phyloP scores from a whole-genome alignment of 2,888 invertebrate species.

The Himalopsyche tibetana region DNA sequence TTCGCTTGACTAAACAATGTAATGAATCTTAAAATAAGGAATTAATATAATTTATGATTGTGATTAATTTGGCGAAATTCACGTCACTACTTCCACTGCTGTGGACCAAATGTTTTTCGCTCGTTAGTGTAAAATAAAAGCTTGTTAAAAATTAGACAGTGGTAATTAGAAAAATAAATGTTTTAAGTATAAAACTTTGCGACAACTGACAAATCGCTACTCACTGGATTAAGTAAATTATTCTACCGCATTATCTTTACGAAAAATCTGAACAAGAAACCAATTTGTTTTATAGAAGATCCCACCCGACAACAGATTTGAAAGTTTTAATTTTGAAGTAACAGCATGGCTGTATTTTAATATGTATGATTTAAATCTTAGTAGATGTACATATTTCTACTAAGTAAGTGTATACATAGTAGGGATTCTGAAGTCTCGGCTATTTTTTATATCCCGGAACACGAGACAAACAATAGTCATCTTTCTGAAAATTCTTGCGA shows the following conservation, averaged over 20 bases:
- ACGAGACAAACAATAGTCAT: too few species aligned
- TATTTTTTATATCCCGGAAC: too few species aligned
- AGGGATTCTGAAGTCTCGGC: too few species aligned
- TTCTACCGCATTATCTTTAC: slow-evolving; percentile 2
- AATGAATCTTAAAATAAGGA: too few species aligned
- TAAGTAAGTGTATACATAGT: too few species aligned
- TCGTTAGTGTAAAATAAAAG: background rate
- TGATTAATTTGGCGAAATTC: background rate
- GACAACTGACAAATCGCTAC: background rate
- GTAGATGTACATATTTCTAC: too few species aligned
- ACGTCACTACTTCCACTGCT: background rate
- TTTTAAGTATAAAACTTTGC: slow-evolving; percentile 10
- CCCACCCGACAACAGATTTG: background rate
- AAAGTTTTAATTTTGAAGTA: background rate
- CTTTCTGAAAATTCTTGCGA: too few species aligned
- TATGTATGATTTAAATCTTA: too few species aligned
- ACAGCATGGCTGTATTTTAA: background rate
- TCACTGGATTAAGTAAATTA: background rate
- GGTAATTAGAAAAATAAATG: background rate
- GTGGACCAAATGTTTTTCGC: background rate
- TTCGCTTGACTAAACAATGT: too few species aligned
- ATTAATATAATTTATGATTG: too few species aligned
- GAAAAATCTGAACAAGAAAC: slow-evolving; percentile 17
- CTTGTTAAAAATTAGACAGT: slow-evolving; percentile 11
- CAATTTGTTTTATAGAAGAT: background rate